Percentiles rank a stretch among this genome's conserved stretches.
phyloP scores from a whole-genome alignment of 1,140 invertebrate species.

The Nomia melanderi region DNA sequence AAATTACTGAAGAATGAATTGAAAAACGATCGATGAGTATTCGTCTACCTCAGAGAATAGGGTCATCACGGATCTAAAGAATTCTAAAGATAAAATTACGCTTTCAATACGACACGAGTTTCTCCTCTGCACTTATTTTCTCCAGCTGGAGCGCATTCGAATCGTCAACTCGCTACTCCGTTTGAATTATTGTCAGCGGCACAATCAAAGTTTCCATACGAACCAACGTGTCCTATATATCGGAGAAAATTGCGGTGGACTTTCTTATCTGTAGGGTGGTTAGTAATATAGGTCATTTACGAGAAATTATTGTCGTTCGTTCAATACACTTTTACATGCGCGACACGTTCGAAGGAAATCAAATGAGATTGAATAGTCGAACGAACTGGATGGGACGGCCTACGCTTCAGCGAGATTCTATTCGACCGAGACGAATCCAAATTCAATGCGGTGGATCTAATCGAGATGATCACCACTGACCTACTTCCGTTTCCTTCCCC shows the following conservation, averaged over 20 bases:
- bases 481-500: constrained; percentile 42
- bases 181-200: neutral
- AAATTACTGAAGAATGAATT: too few relatives aligned
- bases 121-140: neutral
- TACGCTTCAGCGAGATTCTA: constrained; percentile 34
- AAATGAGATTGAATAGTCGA: constrained; percentile 49
- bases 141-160: neutral
- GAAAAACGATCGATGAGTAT: too few relatives aligned
- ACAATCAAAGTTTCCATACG: neutral
- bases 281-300: constrained; percentile 15
- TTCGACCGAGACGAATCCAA: constrained; percentile 52
- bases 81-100: too few relatives aligned
- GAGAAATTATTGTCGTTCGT: constrained; percentile 38
- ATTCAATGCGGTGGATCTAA: constrained; percentile 62
- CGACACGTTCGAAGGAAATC: constrained; percentile 52
- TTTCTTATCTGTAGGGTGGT: constrained; percentile 1
- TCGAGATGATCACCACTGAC: constrained; percentile 61
- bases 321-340: constrained; percentile 30
- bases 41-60: too few relatives aligned
- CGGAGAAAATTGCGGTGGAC: constrained; percentile 1
- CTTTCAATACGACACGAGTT: too few relatives aligned
- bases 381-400: constrained; percentile 22
- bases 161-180: neutral
- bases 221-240: neutral
- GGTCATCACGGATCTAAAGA: too few relatives aligned